A percentile compares a stretch with the other conserved stretches of the same genome.
Evolutionary conservation across 2,888 invertebrate genomes (phyloP).

Genomic region (Ophioninae sp.): DNA sequence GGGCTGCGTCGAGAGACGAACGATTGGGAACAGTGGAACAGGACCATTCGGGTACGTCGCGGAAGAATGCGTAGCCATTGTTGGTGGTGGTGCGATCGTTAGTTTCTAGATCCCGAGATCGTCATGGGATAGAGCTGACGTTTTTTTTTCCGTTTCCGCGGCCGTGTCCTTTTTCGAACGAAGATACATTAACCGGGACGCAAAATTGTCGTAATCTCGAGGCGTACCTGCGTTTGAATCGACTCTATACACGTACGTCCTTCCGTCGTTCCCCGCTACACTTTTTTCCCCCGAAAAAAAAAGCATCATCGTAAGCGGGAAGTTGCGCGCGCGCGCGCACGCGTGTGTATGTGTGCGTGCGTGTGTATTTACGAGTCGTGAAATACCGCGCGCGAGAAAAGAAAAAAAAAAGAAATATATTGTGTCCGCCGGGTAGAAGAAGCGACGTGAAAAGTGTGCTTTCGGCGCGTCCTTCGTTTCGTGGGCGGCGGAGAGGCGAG

Average conservation of each 20-base stretch:
- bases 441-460: conserved; percentile 32
- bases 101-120: conserved; percentile 79
- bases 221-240: not conserved
- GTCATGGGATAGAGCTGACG: conserved; percentile 82
- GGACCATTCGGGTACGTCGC: conserved; percentile 78
- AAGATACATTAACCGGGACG: not conserved
- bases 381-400: conserved; percentile 56
- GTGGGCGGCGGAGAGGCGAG: too few species aligned
- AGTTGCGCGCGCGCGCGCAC: not conserved
- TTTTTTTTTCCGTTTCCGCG: conserved; percentile 61
- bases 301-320: not conserved
- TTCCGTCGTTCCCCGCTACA: not conserved
- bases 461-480: conserved; percentile 40
- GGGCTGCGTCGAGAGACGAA: conserved; percentile 46
- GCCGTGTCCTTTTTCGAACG: not conserved
- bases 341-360: not conserved
- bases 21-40: conserved; percentile 74
- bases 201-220: not conserved
- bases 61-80: conserved; percentile 82
- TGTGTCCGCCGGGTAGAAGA: not conserved
- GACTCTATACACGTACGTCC: not conserved
- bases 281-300: not conserved
- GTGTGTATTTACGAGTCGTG: not conserved
- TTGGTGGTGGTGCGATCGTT: conserved; percentile 80
- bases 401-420: not conserved